Conservation (phyloP, 2,888 invertebrate genomes). For the Cephalotes varians region DNA sequence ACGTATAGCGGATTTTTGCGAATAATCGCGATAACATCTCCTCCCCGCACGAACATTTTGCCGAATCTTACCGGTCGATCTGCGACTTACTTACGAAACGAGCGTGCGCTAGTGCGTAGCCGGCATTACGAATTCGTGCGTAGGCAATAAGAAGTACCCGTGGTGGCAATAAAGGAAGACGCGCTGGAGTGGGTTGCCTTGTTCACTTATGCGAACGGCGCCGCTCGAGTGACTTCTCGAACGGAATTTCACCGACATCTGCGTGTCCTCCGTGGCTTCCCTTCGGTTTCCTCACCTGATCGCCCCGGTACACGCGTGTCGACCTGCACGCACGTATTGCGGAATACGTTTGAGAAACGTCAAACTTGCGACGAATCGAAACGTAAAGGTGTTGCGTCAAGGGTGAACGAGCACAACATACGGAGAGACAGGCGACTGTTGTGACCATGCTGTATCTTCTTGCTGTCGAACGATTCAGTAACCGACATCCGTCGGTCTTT, state of each 20-base stretch:
- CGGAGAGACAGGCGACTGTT: constrained; percentile 69
- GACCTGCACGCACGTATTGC: constrained; percentile 66
- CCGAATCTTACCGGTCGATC: constrained; percentile 53
- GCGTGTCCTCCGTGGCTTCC: constrained; percentile 81
- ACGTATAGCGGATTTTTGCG: constrained; percentile 42
- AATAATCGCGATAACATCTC: constrained; percentile 42
- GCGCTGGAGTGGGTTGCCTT: constrained; percentile 84
- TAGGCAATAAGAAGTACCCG: constrained; percentile 74
- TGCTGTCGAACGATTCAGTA: constrained; percentile 34
- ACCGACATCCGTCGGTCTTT: constrained; percentile 37
- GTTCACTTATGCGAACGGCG: constrained; percentile 85
- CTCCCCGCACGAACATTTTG: constrained; percentile 8
- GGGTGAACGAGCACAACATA: constrained; percentile 83
- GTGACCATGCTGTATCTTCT: constrained; percentile 29
- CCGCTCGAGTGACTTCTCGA: constrained; percentile 84
- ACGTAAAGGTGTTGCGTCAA: constrained; percentile 79
- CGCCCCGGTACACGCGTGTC: constrained; percentile 62
- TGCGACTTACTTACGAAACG: constrained; percentile 38
- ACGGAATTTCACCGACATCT: constrained; percentile 85
- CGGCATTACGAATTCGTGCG: constrained; percentile 59
- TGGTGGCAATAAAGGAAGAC: constrained; percentile 81
- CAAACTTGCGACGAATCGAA: constrained; percentile 67
- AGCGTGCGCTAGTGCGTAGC: constrained; percentile 44
- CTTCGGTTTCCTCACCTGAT: constrained; percentile 72
- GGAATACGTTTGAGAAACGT: constrained; percentile 58